Percentiles rank a stretch among this genome's conserved stretches.
Conservation (phyloP, 2,888 invertebrate genomes). For the Ceriagrion tenellum region DNA sequence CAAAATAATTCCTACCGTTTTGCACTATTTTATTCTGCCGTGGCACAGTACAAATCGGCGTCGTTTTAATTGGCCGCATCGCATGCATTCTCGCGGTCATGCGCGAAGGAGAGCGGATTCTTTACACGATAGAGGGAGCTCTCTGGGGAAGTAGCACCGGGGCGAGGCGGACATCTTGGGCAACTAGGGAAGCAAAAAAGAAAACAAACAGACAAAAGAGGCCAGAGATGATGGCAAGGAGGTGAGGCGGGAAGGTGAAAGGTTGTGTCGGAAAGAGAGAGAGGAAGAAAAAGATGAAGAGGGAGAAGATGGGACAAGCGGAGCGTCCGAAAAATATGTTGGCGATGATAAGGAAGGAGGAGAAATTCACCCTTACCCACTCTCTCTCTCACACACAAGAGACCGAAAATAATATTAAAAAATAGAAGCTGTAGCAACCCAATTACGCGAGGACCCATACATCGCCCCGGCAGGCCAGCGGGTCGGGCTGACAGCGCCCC, state of each 20-base stretch:
- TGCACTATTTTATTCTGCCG: too few species aligned
- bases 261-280: background rate
- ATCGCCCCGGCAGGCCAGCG: background rate
- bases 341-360: slow-evolving; percentile 4
- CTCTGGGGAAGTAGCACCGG: background rate
- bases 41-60: too few species aligned
- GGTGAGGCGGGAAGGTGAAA: background rate
- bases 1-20: too few species aligned
- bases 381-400: background rate
- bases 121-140: background rate
- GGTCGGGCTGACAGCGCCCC: background rate
- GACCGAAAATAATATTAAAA: background rate
- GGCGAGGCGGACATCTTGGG: background rate
- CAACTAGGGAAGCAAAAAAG: background rate
- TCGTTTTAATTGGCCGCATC: background rate
- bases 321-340: background rate
- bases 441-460: background rate
- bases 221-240: background rate
- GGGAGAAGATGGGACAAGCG: background rate
- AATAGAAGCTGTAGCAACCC: background rate
- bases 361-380: background rate
- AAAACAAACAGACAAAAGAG: background rate
- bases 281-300: background rate
- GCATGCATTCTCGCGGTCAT: background rate
- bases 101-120: background rate